These are phyloP conservation scores for Sialis fuliginosa DNA, from an alignment of 2,888 invertebrate genomes.

Conservation along the genomic window DNA sequence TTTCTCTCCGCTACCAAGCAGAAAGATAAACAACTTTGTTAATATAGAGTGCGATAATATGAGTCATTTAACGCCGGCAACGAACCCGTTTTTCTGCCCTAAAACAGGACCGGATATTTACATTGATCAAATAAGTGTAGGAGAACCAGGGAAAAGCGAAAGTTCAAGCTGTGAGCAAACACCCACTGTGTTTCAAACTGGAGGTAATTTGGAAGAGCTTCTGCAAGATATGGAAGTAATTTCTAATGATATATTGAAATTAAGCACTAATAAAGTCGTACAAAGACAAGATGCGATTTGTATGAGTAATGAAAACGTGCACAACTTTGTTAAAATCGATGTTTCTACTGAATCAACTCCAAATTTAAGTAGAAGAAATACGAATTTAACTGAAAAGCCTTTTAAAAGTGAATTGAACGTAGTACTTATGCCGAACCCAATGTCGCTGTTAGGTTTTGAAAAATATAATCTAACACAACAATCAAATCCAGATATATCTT, in stretches of 20 bases:
- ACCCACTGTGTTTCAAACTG: constrained; percentile 29
- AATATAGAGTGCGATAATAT: constrained; percentile 16
- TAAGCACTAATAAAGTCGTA: constrained; percentile 9
- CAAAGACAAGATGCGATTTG: too few relatives aligned
- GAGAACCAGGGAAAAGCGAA: background rate
- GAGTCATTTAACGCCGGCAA: constrained; percentile 8
- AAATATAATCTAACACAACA: constrained; percentile 19
- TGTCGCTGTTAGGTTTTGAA: constrained; percentile 25
- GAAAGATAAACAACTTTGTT: constrained; percentile 2
- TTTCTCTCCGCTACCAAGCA: constrained; percentile 22
- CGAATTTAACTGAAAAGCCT: constrained; percentile 13
- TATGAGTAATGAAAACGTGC: background rate
- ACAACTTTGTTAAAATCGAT: background rate
- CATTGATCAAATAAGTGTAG: constrained; percentile 1
- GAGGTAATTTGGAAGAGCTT: constrained; percentile 49
- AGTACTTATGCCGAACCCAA: constrained; percentile 25
- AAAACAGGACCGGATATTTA: constrained; percentile 10
- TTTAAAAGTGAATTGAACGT: constrained; percentile 26
- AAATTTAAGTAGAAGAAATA: background rate
- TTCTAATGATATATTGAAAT: constrained; percentile 23
- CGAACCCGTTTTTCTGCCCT: constrained; percentile 9
- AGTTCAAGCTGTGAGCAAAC: background rate
- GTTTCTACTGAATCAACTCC: background rate
- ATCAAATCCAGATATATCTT: constrained; percentile 6
- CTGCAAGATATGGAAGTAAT: constrained; percentile 47